A percentile compares a stretch with the other conserved stretches of the same genome.
Evolutionary conservation across 92 coral and sea anemone species (phyloP).

Genomic region (Muricea muricata): DNA sequence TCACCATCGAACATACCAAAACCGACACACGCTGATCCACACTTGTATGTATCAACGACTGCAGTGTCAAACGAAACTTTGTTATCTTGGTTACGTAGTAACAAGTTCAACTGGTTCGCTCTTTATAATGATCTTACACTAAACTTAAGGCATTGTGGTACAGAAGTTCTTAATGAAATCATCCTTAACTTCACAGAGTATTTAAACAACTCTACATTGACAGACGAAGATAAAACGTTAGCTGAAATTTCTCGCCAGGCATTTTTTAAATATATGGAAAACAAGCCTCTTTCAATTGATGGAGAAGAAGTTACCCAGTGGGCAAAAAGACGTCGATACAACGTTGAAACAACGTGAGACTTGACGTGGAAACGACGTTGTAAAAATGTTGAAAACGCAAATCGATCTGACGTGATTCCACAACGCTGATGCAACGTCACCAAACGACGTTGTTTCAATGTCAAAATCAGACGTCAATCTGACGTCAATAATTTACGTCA

Average conservation of each 20-base stretch:
- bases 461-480: no score
- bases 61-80: conserved; percentile 30
- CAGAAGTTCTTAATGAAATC: conserved; percentile 28
- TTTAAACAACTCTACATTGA: background rate
- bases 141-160: background rate
- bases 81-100: conserved; percentile 19
- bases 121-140: conserved; percentile 24
- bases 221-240: conserved; percentile 4
- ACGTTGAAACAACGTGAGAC: no score
- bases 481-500: no score
- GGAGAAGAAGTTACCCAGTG: conserved; percentile 13
- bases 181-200: conserved; percentile 30
- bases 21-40: conserved; percentile 35
- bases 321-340: no score
- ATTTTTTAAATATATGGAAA: background rate
- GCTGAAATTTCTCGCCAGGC: background rate
- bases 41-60: background rate
- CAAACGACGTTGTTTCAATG: no score
- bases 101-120: conserved; percentile 36
- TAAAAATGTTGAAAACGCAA: no score
- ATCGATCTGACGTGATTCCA: no score
- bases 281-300: background rate
- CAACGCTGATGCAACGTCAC: no score
- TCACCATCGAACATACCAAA: no score
- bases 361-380: no score